Percentiles rank a stretch among this genome's conserved stretches.
Evolutionary conservation across 2,888 invertebrate species (phyloP).

Genomic region (Ormyrus rosae): DNA sequence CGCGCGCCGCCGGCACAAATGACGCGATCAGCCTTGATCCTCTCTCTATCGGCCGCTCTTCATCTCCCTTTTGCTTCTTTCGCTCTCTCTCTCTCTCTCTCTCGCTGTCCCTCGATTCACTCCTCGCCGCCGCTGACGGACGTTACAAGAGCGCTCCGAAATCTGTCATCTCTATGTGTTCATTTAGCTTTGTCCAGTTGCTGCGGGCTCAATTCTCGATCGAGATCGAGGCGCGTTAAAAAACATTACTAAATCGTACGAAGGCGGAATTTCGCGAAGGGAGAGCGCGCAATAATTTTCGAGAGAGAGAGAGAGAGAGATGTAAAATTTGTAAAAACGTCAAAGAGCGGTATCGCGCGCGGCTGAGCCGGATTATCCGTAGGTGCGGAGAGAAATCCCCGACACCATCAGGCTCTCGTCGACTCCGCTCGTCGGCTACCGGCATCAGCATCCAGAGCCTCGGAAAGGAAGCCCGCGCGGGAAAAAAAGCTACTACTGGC

Average conservation of each 20-base stretch:
- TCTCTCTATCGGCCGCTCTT: neutral
- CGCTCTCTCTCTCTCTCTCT: too few relatives aligned
- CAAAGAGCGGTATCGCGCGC: conserved; percentile 34
- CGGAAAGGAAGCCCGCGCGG: neutral
- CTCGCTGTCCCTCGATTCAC: too few relatives aligned
- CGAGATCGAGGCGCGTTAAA: too few relatives aligned
- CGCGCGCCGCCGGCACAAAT: conserved; percentile 6
- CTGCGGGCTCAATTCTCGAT: too few relatives aligned
- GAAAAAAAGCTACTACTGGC: conserved; percentile 4
- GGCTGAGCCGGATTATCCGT: conserved; percentile 73
- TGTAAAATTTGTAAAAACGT: neutral
- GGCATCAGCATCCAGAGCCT: neutral
- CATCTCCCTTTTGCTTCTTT: too few relatives aligned
- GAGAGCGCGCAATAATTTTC: neutral
- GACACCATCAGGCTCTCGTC: conserved; percentile 1
- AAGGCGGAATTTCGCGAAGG: too few relatives aligned
- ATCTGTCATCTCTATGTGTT: too few relatives aligned
- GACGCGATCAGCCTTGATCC: conserved; percentile 22
- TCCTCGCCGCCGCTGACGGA: too few relatives aligned
- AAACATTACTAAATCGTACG: too few relatives aligned
- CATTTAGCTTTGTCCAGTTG: too few relatives aligned
- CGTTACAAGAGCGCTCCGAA: too few relatives aligned
- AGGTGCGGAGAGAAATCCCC: conserved; percentile 61
- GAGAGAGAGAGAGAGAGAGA: neutral
- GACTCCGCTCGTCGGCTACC: neutral